These are phyloP conservation scores for Rhinoptilus africanus DNA, from an alignment of 2,113 vertebrate species.

Conservation along the genomic window DNA sequence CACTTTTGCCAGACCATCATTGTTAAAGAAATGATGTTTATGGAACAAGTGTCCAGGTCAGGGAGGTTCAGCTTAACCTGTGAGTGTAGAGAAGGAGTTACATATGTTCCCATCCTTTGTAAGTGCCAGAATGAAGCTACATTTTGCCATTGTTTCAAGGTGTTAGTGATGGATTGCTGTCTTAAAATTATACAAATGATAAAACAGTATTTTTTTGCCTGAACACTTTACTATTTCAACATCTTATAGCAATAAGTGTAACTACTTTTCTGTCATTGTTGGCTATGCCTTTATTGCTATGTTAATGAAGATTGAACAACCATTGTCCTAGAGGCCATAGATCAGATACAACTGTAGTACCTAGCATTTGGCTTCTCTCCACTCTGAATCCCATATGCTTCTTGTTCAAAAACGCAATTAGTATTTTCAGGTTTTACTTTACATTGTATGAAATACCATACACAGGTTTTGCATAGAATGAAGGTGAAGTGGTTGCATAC, in stretches of 20 bases:
- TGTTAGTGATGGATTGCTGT: not conserved
- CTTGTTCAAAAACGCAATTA: not conserved
- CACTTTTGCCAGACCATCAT: not conserved
- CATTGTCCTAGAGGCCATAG: not conserved
- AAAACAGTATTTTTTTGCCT: not conserved
- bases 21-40: not conserved
- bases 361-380: not conserved
- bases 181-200: not conserved
- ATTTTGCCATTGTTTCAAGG: not conserved
- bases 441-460: not conserved
- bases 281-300: not conserved
- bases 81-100: not conserved
- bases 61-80: not conserved
- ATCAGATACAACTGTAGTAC: not conserved
- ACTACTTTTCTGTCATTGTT: not conserved
- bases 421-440: not conserved
- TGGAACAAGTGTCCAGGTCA: not conserved
- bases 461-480: not conserved
- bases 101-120: not conserved
- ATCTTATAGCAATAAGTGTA: not conserved
- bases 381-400: not conserved
- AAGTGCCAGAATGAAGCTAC: not conserved
- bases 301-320: not conserved
- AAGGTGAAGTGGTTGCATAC: not conserved
- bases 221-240: not conserved